Conservation (phyloP, 2,113 vertebrate genomes). For the Capra hircus region DNA sequence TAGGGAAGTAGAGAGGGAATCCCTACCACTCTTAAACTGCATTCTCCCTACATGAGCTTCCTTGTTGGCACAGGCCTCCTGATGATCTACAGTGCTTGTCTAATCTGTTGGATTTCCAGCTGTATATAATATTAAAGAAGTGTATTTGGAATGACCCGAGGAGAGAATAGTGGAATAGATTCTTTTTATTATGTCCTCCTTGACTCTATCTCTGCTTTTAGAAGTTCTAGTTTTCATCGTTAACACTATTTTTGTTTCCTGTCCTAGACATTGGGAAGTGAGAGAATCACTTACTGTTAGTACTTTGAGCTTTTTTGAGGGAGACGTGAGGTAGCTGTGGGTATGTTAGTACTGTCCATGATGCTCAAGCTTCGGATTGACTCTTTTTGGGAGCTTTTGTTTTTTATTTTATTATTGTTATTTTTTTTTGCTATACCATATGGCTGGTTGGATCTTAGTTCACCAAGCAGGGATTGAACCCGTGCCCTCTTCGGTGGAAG, state of each 20-base stretch:
- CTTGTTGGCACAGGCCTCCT: background rate
- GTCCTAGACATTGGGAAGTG: background rate
- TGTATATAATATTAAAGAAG: background rate
- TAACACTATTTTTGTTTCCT: conserved; percentile 21
- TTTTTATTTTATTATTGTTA: background rate
- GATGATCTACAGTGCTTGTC: background rate
- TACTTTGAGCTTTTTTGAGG: background rate
- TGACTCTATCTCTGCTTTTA: conserved; percentile 1
- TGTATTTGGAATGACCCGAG: background rate
- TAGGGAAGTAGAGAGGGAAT: background rate
- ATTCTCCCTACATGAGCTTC: background rate
- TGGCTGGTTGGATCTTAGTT: background rate
- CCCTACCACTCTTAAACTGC: background rate
- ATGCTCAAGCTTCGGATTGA: background rate
- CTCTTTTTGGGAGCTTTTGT: background rate
- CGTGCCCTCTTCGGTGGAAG: background rate
- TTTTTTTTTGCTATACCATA: background rate
- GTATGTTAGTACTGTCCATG: background rate
- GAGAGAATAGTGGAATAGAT: background rate
- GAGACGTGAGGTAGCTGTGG: background rate
- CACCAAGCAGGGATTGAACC: background rate
- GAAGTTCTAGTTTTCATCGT: background rate
- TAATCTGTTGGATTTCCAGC: background rate
- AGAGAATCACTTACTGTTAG: background rate
- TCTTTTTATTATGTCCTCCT: conserved; percentile 7